Percentiles rank a stretch among this genome's conserved stretches.
Evolutionary conservation across 2,113 vertebrate genomes (phyloP).

Genomic region (Rhipidura dahli): DNA sequence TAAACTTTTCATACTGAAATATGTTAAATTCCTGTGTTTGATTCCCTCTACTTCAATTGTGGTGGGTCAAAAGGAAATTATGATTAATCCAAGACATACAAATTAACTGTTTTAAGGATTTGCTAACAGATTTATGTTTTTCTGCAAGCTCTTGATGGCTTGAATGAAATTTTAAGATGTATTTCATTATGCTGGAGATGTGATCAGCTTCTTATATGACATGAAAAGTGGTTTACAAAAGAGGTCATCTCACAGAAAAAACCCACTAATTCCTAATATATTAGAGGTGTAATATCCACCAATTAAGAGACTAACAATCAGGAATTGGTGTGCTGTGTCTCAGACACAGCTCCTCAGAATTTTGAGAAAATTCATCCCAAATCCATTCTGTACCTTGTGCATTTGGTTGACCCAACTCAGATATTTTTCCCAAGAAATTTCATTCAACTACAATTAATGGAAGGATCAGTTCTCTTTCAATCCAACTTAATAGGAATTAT

Average conservation of each 20-base stretch:
- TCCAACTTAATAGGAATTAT: not conserved
- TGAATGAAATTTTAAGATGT: conserved; percentile 70
- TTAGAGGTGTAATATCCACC: not conserved
- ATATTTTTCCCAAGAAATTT: not conserved
- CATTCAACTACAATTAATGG: not conserved
- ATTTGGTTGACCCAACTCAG: not conserved
- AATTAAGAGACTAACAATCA: not conserved
- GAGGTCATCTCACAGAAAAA: not conserved
- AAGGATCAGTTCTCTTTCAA: not conserved
- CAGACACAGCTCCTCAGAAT: not conserved
- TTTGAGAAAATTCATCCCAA: not conserved
- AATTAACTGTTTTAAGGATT: conserved; percentile 70
- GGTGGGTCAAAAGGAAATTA: not conserved
- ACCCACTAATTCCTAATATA: not conserved
- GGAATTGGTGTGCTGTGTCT: not conserved
- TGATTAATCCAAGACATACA: not conserved
- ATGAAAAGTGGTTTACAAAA: conserved; percentile 24
- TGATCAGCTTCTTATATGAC: conserved; percentile 73
- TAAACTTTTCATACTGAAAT: not conserved
- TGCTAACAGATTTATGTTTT: conserved; percentile 72
- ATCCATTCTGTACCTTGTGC: not conserved
- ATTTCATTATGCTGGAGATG: conserved; percentile 40
- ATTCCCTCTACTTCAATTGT: not conserved
- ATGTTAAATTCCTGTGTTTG: not conserved
- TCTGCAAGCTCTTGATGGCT: conserved; percentile 76